Percentiles rank a stretch among this genome's conserved stretches.
phyloP scores from a whole-genome alignment of 2,113 vertebrate genomes.

The Malurus elegans region DNA sequence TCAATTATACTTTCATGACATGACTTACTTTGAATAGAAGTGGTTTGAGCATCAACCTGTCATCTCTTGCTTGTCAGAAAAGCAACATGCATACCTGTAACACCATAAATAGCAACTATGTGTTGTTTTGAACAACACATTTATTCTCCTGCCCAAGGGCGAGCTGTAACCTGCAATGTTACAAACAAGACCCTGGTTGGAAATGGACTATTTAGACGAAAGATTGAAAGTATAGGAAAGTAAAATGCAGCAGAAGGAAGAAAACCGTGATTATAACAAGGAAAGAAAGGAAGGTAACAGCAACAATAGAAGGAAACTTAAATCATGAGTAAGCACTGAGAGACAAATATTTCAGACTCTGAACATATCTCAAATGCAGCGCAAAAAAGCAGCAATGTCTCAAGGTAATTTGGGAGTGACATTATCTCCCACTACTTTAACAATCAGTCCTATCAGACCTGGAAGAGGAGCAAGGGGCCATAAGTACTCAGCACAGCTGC shows the following conservation, averaged over 20 bases:
- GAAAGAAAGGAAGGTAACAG: background rate
- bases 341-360: background rate
- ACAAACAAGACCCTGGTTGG: background rate
- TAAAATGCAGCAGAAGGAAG: background rate
- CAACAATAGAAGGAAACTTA: background rate
- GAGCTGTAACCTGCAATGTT: background rate
- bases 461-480: background rate
- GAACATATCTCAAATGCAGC: background rate
- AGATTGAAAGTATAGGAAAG: background rate
- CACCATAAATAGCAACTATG: background rate
- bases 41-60: background rate
- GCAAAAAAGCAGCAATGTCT: background rate
- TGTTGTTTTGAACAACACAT: background rate
- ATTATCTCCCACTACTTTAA: background rate
- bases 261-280: background rate
- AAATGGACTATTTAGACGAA: background rate
- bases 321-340: background rate
- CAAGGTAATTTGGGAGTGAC: background rate
- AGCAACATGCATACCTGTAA: background rate
- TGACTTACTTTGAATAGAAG: background rate
- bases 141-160: background rate
- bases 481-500: background rate
- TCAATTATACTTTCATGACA: background rate
- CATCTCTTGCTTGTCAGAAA: background rate
- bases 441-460: background rate